These are phyloP conservation scores for Siderastrea siderea DNA, from an alignment of 92 coral and sea anemone genomes.

Conservation along the genomic window DNA sequence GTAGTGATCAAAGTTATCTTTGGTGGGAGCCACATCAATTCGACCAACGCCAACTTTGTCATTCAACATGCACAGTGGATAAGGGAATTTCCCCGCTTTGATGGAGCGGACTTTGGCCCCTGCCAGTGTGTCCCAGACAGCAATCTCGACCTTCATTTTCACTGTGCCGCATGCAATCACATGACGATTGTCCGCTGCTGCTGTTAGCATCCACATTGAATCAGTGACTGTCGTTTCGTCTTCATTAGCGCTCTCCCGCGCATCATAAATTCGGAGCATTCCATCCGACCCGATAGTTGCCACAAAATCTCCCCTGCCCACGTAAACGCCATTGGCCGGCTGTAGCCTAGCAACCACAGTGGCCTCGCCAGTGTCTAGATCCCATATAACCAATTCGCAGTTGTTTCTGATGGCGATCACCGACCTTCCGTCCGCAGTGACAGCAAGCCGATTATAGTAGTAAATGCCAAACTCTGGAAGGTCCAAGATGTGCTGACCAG, in stretches of 20 bases:
- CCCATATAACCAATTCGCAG: constrained; percentile 84
- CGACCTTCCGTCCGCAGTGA: constrained; percentile 83
- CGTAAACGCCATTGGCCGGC: constrained; percentile 74
- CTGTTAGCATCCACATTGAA: constrained; percentile 72
- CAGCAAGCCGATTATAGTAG: constrained; percentile 59
- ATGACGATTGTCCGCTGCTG: constrained; percentile 83
- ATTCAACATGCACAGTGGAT: constrained; percentile 77
- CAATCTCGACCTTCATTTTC: constrained; percentile 73
- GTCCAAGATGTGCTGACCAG: constrained; percentile 81
- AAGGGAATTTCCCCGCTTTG: constrained; percentile 66
- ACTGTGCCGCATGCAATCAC: constrained; percentile 75
- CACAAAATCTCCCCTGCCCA: constrained; percentile 75
- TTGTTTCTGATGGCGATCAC: constrained; percentile 78
- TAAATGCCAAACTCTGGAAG: constrained; percentile 81
- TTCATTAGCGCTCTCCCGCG: constrained; percentile 87
- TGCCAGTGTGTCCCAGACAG: constrained; percentile 87
- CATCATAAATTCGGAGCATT: constrained; percentile 86
- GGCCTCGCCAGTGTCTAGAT: constrained; percentile 80
- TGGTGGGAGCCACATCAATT: constrained; percentile 78
- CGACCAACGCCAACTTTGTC: constrained; percentile 83
- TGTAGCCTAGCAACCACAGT: constrained; percentile 76
- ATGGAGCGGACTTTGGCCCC: constrained; percentile 82
- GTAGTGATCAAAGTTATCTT: constrained; percentile 81
- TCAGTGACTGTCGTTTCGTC: constrained; percentile 78
- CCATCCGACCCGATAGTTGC: constrained; percentile 80